Evolutionary conservation across 2,888 invertebrate genomes (phyloP).

Genomic region (Athetis lepigone): DNA sequence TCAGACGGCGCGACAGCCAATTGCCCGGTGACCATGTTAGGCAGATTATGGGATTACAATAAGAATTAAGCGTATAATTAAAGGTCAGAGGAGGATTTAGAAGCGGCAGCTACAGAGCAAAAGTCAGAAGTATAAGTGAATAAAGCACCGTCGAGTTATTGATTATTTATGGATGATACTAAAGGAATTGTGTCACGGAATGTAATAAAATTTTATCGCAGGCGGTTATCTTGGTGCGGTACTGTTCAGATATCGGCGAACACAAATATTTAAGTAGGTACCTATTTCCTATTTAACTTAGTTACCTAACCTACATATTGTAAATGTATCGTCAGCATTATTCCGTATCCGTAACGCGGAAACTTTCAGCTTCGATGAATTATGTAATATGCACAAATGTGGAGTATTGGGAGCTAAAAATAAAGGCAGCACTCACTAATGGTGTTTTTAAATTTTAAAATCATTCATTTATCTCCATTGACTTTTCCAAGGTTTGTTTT

Average conservation of each 20-base stretch:
- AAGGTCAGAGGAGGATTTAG: conserved; percentile 65
- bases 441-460: conserved; percentile 25
- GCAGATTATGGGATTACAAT: conserved; percentile 67
- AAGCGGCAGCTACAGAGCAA: conserved; percentile 13
- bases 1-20: conserved; percentile 55
- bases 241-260: conserved; percentile 65
- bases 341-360: conserved; percentile 22
- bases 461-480: not conserved
- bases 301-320: conserved; percentile 62
- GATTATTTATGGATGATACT: conserved; percentile 68
- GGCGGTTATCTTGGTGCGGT: conserved; percentile 72
- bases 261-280: conserved; percentile 60
- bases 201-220: conserved; percentile 80
- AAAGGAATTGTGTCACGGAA: conserved; percentile 77
- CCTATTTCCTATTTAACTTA: conserved; percentile 63
- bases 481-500: not conserved
- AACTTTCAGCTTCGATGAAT: conserved; percentile 20
- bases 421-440: conserved; percentile 11
- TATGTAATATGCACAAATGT: conserved; percentile 36
- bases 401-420: conserved; percentile 16
- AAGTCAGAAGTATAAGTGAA: conserved; percentile 35
- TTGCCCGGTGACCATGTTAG: conserved; percentile 71
- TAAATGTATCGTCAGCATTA: conserved; percentile 29
- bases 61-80: conserved; percentile 66
- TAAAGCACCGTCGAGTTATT: conserved; percentile 62